Evolutionary conservation across 2,888 invertebrate species (phyloP).

Genomic region (Drosophila anomelani): DNA sequence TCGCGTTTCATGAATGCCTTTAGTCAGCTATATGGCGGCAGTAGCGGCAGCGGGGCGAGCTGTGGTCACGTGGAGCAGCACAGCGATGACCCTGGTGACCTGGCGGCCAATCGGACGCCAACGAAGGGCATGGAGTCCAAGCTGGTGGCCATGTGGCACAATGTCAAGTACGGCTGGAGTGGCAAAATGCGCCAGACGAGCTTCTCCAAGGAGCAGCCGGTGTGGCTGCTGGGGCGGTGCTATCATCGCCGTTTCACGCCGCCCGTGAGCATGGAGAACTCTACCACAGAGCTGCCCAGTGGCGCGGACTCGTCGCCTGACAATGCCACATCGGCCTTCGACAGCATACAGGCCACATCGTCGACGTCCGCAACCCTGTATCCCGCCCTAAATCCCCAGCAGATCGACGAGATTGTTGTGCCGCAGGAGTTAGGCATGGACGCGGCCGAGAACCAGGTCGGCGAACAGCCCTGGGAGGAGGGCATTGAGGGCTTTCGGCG

Average conservation of each 20-base stretch:
- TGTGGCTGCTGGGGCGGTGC: constrained; percentile 93
- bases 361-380: constrained; percentile 54
- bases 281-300: constrained; percentile 79
- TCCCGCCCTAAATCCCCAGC: constrained; percentile 74
- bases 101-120: constrained; percentile 82
- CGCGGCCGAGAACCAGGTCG: constrained; percentile 82
- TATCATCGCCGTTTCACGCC: constrained; percentile 91
- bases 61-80: constrained; percentile 60
- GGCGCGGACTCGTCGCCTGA: constrained; percentile 59
- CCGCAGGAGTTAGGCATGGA: constrained; percentile 86
- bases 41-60: constrained; percentile 44
- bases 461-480: constrained; percentile 84
- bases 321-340: constrained; percentile 74
- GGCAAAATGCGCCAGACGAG: constrained; percentile 89
- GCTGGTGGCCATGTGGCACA: constrained; percentile 95
- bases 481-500: constrained; percentile 93
- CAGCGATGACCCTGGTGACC: constrained; percentile 64
- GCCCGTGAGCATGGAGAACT: constrained; percentile 85
- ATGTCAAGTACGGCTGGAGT: constrained; percentile 95
- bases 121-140: constrained; percentile 91
- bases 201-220: constrained; percentile 94
- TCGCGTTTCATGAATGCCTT: constrained; percentile 84
- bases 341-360: constrained; percentile 64
- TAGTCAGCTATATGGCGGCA: constrained; percentile 81
- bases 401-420: constrained; percentile 82